Base-by-base conservation (phyloP, 2,113 vertebrate species). In the Pteruthius melanotis region DNA sequence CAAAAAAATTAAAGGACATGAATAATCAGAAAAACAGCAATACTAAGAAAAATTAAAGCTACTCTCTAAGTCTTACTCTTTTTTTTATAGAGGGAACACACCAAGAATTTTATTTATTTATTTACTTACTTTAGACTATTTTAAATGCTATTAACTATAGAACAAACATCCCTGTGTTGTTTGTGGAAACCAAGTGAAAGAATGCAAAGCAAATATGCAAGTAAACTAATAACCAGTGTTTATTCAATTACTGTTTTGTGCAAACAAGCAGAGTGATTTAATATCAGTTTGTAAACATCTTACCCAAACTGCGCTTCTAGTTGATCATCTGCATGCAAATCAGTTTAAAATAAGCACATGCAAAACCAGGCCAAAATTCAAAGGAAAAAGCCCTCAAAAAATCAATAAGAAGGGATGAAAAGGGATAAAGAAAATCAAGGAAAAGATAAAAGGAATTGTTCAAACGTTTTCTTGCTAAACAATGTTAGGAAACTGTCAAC, bases 261-360 rank as follows among this genome's bases (percentile, higher is more conserved):
- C 42, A 95, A 95, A 96, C 69, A 97, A 94, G n/a, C 52, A 84
- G 86, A 74, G 15, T 64, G 61, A 82, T 89, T 95, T 89, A 42
- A 70, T 87, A 61, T 47, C 33, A 37, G 54, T 71, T 83, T 93
- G 84, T 93, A 95, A 94, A 95, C 79, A 85, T 88, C 54, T 76
- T 91, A 39, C 33, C 27, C 74, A 87, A 93, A 83, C 44, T 70
- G 14, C 33, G 54, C 28, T 33, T 72, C 65, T 42, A 80, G 27
- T 70, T 47, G 59, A 83, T 91, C 63, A 59, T 54, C 57, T 76
- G 50, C 47, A 30, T 30, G 19, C 52, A 80, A 64, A 64, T 70
- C 50, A 64, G 42, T 27, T 74, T 42, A 69, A 91, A 85, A 95
- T 18, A 72, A 69, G 50, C n/a, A 71, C 16, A 35, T 57, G 27